Conservation (phyloP, 2,113 vertebrate species). For the Lagopus muta region DNA sequence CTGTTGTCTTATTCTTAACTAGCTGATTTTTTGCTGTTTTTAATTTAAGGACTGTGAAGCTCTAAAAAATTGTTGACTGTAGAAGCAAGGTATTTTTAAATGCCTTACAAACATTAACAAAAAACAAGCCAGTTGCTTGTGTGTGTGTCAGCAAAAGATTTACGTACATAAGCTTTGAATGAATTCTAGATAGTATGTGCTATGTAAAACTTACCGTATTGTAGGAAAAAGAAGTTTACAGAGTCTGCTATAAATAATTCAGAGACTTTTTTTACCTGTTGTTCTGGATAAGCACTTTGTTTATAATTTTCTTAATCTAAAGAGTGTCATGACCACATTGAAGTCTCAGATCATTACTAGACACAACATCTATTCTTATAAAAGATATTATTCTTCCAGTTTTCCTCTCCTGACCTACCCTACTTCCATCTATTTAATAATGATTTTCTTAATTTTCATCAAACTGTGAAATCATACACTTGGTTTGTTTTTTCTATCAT, state of each 20-base stretch:
- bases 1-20: background rate
- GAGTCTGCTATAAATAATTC: background rate
- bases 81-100: background rate
- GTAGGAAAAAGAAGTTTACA: background rate
- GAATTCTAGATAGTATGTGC: background rate
- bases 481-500: background rate
- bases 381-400: background rate
- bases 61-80: background rate
- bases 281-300: background rate
- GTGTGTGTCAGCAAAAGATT: background rate
- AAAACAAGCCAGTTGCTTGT: background rate
- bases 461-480: background rate
- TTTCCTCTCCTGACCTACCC: accelerated
- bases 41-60: background rate
- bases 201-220: background rate
- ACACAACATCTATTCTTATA: background rate
- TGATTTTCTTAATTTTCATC: background rate
- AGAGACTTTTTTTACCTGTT: background rate
- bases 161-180: background rate
- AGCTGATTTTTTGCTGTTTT: background rate
- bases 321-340: background rate
- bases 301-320: background rate
- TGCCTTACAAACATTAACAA: background rate
- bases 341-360: background rate
- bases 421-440: background rate